A percentile compares a stretch with the other conserved stretches of the same genome.
phyloP scores from a whole-genome alignment of 2,797 vertebrate genomes.

The Prionace glauca region DNA sequence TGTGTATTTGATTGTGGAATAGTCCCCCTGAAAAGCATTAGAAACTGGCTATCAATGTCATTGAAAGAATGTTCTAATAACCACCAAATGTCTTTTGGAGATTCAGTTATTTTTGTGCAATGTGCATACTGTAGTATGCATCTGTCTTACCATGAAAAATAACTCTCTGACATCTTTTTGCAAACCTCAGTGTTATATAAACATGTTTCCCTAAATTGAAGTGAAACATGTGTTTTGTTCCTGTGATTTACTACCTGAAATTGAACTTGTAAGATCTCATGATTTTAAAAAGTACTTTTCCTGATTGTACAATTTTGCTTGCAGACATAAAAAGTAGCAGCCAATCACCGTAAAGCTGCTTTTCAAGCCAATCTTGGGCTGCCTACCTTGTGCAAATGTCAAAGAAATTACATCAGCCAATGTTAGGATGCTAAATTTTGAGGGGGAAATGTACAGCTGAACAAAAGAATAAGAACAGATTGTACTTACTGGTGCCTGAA shows the following conservation, averaged over 20 bases:
- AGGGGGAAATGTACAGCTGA: neutral
- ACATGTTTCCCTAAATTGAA: neutral
- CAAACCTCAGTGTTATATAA: neutral
- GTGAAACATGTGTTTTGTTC: neutral
- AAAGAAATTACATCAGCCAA: neutral
- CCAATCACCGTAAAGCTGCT: neutral
- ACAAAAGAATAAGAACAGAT: neutral
- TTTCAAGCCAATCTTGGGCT: neutral
- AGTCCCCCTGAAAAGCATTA: neutral
- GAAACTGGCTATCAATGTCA: neutral
- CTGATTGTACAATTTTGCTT: neutral
- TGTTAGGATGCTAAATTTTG: neutral
- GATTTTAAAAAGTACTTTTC: neutral
- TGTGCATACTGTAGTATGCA: neutral
- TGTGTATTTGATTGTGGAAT: neutral
- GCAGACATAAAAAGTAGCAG: neutral
- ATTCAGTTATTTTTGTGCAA: neutral
- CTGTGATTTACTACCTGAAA: neutral
- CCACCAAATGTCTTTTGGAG: neutral
- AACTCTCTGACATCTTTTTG: neutral
- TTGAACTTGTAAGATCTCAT: neutral
- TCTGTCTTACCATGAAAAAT: neutral
- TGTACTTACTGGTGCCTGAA: neutral
- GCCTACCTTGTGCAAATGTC: neutral
- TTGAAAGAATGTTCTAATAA: neutral